phyloP scores from a whole-genome alignment of 1,140 invertebrate species.

The Zaprionus nigranus region DNA sequence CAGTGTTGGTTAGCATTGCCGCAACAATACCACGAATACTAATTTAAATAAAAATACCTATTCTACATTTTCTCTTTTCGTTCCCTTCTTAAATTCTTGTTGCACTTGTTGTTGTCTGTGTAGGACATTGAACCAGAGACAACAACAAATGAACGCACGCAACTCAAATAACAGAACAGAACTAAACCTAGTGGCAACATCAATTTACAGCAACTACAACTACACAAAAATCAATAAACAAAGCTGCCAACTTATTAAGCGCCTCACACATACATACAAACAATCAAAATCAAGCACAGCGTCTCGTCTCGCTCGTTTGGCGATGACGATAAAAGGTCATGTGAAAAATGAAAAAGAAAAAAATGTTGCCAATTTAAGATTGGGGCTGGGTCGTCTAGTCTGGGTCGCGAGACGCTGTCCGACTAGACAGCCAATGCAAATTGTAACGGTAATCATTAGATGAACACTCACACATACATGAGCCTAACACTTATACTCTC shows the following conservation, averaged over 20 bases:
- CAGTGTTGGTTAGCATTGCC: no score
- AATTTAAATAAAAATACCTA: constrained; percentile 27
- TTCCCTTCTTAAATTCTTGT: constrained; percentile 39
- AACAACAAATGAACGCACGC: constrained; percentile 35
- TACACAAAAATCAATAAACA: constrained; percentile 56
- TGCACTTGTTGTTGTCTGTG: constrained; percentile 65
- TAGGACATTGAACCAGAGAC: constrained; percentile 72
- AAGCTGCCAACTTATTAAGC: constrained; percentile 26
- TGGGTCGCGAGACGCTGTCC: constrained; percentile 75
- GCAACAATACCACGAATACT: not conserved
- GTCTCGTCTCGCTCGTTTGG: not conserved
- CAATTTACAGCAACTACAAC: constrained; percentile 28
- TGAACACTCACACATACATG: constrained; percentile 38
- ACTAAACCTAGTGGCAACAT: constrained; percentile 15
- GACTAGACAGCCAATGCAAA: constrained; percentile 77
- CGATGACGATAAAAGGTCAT: constrained; percentile 69
- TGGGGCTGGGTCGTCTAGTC: constrained; percentile 76
- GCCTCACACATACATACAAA: constrained; percentile 17
- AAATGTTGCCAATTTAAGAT: constrained; percentile 57
- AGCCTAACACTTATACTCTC: not conserved
- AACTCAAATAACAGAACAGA: constrained; percentile 21
- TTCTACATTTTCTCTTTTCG: constrained; percentile 22
- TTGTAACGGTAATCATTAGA: constrained; percentile 81
- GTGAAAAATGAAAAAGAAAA: constrained; percentile 39
- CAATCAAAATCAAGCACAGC: constrained; percentile 18